Base-by-base conservation (phyloP, 2,888 invertebrate genomes). In the Ophion costatus region DNA sequence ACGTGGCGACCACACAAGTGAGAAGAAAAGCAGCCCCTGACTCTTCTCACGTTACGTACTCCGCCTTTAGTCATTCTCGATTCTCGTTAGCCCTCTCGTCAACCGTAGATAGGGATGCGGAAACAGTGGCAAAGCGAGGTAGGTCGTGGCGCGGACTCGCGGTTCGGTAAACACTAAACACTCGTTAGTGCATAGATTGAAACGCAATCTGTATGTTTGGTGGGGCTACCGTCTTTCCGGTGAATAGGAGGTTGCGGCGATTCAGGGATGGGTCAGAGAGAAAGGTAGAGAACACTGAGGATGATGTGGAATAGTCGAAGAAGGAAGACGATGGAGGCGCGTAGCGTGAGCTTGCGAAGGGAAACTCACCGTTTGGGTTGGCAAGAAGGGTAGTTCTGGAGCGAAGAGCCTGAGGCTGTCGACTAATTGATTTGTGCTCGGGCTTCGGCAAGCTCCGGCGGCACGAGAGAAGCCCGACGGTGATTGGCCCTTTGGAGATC, bases 101-200 rank as follows among this genome's bases (percentile, higher is more conserved):
- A 87, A 51, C 86, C 86, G 90, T 90, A 89, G 87, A 89, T 89
- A 89, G 88, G 89, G 90, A 88, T 87, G 89, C 89, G 91, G 91
- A 91, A 91, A 92, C 91, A 91, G 90, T 90, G 89, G 91, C 88
- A 90, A 90, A 92, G 89, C 87, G 78, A 56, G 69, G 78, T 77
- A 75, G 82, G 86, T 88, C 87, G 88, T 86, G 86, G 88, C 88
- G 89, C 88, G 85, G 89, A 88, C 90, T 91, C 92, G 92, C 91
- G 92, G 92, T 92, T 92, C 92, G 91, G 92, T 92, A 92, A 92
- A 92, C 92, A 92, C 92, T 92, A 92, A 93, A 92, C 92, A 92
- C 91, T 93, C 92, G 92, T 93, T 92, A 92, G 91, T 88, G 91
- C 92, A 92, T 92, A 92, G 92, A 93, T 93, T 92, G 92, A 92